Evolutionary conservation across 30 jellyfish, hydroid and myxozoan genomes (phyloP), one percentile per base, ranked within the genome.

Genomic region (Phacellophora camtschatica): DNA sequence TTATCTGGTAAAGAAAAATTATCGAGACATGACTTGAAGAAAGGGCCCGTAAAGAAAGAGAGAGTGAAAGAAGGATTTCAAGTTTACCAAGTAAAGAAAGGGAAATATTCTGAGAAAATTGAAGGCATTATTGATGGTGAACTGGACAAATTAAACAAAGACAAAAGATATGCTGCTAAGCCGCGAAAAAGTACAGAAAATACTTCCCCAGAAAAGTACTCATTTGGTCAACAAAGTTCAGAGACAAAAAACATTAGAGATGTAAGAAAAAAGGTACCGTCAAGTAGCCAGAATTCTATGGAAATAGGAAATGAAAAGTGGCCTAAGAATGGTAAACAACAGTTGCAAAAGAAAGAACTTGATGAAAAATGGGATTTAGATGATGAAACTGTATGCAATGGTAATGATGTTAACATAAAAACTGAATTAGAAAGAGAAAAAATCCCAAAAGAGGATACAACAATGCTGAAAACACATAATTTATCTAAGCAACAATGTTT

Each of bases 31-130:
- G 72, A 23, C 41, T 13, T 22, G 19, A 61, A 5, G 19, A 36
- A 61, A 11, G 49, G 34, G 43, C 33, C 19, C 66, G 34, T 63
- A 42, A 43, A 37, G 53, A 65, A 65, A 35, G 78, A 64, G 18
- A 30, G 79, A 39, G 71, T 58, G 2, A 62, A 56, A 36, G 36
- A 35, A 25, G 90, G 90, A 0, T 66, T 55, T 35, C 80, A 66
- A 36, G 39, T 64, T 0, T 79, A 79, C 53, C 74, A 63, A 30
- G 83, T 79, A 1, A 79, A 79, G 43, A 63, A 66, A 29, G 90
- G 90, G 25, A 63, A 79, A 58, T 79, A 1, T 35, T 79, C 90
- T 4, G 90, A 79, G 1, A 73, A 73, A 34, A 34, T 73, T 32
- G 56, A 22, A 11, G 56, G 55, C 28, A 49, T 34, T 15, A 74